Evolutionary conservation across 2,888 invertebrate species (phyloP), one percentile per base, ranked within the genome.

Genomic region (Acanthoscelides obtectus): DNA sequence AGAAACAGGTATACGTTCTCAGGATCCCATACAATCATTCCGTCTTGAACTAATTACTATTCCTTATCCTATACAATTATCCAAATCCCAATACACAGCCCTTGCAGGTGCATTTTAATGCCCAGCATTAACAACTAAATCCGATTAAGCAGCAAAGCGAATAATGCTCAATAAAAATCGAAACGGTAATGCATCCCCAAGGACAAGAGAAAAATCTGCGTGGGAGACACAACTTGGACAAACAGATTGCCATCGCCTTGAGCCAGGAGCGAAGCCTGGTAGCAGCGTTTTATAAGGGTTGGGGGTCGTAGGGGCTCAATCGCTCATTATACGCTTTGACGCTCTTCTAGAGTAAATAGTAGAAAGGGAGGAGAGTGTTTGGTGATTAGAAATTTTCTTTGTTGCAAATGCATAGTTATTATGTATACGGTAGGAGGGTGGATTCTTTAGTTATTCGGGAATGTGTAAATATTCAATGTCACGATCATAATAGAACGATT

Each of bases 201-300:
- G 75, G 76, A 71, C 72, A 72, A 70, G 72, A 70, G 67, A 72
- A 73, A 83, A 81, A 83, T 83, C 83, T 79, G 83, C 84, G 84
- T 84, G 84, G 84, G 84, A 84, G 83, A 73, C 78, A 75, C 82
- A 80, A 77, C 76, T 78, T 83, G 83, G 81, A 81, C 79, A 83
- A 84, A 84, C 83, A 84, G 82, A 82, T 21, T 82, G 82, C 73
- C 73, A 75, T 74, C 69, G 76, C 45, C 45, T 45, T 12, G 12
- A 17, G 45, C 45, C 17, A 45, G 45, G 17, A 45, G 12, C 45
- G 77, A 79, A 78, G 45, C 17, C 45, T 45, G 45, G 45, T 45
- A 45, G 45, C 45, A 25, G 25, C 3, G 45, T 17, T 45, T 3
- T n/a, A n/a, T n/a, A n/a, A n/a, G n/a, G n/a, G n/a, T 1, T 45